Evolutionary conservation across 2,113 vertebrate genomes (phyloP).

Genomic region (Morone saxatilis): DNA sequence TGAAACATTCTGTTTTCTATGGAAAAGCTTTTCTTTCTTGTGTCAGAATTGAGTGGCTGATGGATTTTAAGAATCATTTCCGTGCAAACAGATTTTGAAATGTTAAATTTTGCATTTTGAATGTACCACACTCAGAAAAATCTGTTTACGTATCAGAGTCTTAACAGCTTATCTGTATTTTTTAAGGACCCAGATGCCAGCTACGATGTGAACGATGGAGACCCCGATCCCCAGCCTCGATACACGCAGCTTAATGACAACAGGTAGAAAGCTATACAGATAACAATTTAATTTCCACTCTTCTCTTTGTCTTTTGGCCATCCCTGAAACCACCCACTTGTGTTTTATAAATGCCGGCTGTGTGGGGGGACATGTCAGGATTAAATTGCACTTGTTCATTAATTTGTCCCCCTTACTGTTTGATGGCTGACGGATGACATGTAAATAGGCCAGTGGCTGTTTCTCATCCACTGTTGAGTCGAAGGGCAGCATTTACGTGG

Average conservation of each 20-base stretch:
- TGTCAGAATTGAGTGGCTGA: background rate
- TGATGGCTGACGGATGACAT: constrained; percentile 24
- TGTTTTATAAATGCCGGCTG: constrained; percentile 14
- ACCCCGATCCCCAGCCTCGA: constrained; percentile 95
- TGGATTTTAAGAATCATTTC: background rate
- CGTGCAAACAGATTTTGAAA: background rate
- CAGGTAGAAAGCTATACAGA: constrained; percentile 73
- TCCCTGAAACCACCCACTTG: background rate
- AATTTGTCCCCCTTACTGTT: constrained; percentile 21
- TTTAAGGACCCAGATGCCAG: constrained; percentile 89
- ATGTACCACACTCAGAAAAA: background rate
- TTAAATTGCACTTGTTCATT: constrained; percentile 37
- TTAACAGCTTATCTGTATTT: constrained; percentile 14
- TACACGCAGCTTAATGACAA: constrained; percentile 97
- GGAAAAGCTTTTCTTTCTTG: background rate
- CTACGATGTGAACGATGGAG: constrained; percentile 98
- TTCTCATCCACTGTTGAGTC: constrained; percentile 8
- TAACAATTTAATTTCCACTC: constrained; percentile 16
- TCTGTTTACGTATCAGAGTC: background rate
- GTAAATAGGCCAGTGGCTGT: background rate
- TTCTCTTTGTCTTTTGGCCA: constrained; percentile 3
- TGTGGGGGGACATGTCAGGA: constrained; percentile 2
- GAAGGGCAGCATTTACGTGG: constrained; percentile 17
- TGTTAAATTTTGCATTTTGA: background rate
- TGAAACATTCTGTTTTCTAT: background rate